These are phyloP conservation scores for Seladonia tumulorum DNA, from an alignment of 2,888 invertebrate genomes.

Conservation along the genomic window DNA sequence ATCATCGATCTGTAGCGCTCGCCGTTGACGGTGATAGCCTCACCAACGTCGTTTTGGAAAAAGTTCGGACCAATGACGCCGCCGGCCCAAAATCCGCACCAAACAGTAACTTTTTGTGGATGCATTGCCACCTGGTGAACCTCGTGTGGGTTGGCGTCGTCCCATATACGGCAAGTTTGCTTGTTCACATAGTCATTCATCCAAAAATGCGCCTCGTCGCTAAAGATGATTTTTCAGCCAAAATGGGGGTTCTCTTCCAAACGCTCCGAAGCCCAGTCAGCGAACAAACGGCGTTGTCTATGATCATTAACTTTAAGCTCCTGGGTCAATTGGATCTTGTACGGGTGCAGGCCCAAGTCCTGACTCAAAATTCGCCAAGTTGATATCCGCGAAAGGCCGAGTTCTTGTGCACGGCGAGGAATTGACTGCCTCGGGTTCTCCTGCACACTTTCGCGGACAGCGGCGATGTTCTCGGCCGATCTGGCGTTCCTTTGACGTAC, in stretches of 20 bases:
- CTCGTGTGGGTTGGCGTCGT: too few relatives aligned
- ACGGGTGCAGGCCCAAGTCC: constrained; percentile 25
- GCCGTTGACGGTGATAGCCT: too few relatives aligned
- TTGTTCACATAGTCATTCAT: too few relatives aligned
- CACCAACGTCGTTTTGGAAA: too few relatives aligned
- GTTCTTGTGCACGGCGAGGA: constrained; percentile 29
- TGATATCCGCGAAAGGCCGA: constrained; percentile 24
- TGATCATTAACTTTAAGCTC: constrained; percentile 9
- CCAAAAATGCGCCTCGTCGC: too few relatives aligned
- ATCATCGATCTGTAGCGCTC: too few relatives aligned
- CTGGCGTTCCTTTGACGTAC: constrained; percentile 54
- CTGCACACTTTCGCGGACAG: constrained; percentile 73
- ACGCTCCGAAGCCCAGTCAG: constrained; percentile 21
- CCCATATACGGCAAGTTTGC: too few relatives aligned
- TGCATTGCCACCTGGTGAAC: too few relatives aligned
- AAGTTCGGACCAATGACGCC: too few relatives aligned
- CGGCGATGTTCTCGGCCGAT: constrained; percentile 75
- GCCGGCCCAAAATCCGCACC: too few relatives aligned
- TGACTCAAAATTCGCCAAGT: constrained; percentile 23
- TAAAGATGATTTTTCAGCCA: constrained; percentile 22
- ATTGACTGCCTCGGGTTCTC: constrained; percentile 19
- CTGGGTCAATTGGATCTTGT: constrained; percentile 18
- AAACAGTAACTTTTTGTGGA: too few relatives aligned
- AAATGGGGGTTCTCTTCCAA: constrained; percentile 23
- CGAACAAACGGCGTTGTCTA: constrained; percentile 16